A percentile compares a stretch with the other conserved stretches of the same genome.
Evolutionary conservation across 2,797 vertebrate genomes (phyloP).

Genomic region (Acanthopagrus latus): DNA sequence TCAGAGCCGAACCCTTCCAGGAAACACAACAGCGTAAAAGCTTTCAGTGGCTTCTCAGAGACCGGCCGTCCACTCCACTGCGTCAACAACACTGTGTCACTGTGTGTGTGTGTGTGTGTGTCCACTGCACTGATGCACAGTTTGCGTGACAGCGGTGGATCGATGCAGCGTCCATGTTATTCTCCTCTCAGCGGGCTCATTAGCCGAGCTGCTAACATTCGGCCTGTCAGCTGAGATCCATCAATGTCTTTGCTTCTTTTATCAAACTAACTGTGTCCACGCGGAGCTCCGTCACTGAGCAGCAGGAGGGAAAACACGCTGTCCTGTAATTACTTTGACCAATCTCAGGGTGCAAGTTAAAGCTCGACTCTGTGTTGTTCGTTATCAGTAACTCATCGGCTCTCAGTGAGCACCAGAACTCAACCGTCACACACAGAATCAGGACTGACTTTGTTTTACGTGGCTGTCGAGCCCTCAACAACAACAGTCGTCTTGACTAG

Average conservation of each 20-base stretch:
- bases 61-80: constrained; percentile 32
- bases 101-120: background rate
- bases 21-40: constrained; percentile 70
- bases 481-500: too few relatives aligned
- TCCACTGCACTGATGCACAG: constrained; percentile 12
- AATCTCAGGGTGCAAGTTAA: too few relatives aligned
- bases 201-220: constrained; percentile 39
- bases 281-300: background rate
- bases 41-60: constrained; percentile 64
- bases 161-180: constrained; percentile 50
- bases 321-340: background rate
- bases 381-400: too few relatives aligned
- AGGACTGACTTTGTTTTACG: too few relatives aligned
- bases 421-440: too few relatives aligned
- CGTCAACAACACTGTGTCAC: constrained; percentile 47
- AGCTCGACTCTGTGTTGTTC: background rate
- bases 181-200: constrained; percentile 46
- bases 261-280: background rate
- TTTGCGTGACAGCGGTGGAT: constrained; percentile 42
- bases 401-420: too few relatives aligned
- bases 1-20: constrained; percentile 57
- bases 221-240: constrained; percentile 36
- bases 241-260: constrained; percentile 18
- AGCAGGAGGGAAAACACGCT: background rate
- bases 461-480: too few relatives aligned